A percentile compares a stretch with the other conserved stretches of the same genome.
Evolutionary conservation across 37 sponge, comb jelly and placozoan genomes (phyloP).

Genomic region (Mnemiopsis leidyi): DNA sequence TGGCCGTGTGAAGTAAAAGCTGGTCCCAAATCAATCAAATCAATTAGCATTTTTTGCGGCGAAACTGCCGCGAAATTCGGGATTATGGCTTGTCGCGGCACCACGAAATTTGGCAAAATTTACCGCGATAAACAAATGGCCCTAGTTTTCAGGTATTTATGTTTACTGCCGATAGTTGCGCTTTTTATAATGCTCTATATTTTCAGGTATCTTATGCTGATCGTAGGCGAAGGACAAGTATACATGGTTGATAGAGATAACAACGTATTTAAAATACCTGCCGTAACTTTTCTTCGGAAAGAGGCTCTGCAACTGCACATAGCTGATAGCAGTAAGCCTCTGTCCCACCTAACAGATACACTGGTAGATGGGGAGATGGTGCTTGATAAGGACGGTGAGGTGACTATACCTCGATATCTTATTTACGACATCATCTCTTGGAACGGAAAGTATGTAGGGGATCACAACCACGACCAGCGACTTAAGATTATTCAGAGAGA

Average conservation of each 20-base stretch:
- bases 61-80: too few relatives aligned
- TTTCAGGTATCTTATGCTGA: slow-evolving; percentile 83
- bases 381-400: slow-evolving; percentile 74
- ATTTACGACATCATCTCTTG: slow-evolving; percentile 88
- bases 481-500: slow-evolving; percentile 75
- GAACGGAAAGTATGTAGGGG: slow-evolving; percentile 71
- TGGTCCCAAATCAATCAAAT: too few relatives aligned
- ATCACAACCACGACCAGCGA: slow-evolving; percentile 72
- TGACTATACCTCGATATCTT: slow-evolving; percentile 75
- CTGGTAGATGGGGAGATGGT: slow-evolving; percentile 94
- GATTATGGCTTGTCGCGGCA: too few relatives aligned
- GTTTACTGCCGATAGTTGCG: too few relatives aligned
- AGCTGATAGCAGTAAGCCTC: background rate
- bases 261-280: slow-evolving; percentile 72
- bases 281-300: slow-evolving; percentile 74
- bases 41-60: too few relatives aligned
- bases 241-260: slow-evolving; percentile 92
- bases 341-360: slow-evolving; percentile 71
- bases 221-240: slow-evolving; percentile 69
- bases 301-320: slow-evolving; percentile 63
- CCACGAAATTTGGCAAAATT: too few relatives aligned
- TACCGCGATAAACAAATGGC: too few relatives aligned
- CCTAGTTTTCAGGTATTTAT: too few relatives aligned
- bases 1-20: too few relatives aligned
- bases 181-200: background rate